These are phyloP conservation scores for Phenganax subtilis DNA, from an alignment of 92 coral and sea anemone genomes.

Conservation along the genomic window DNA sequence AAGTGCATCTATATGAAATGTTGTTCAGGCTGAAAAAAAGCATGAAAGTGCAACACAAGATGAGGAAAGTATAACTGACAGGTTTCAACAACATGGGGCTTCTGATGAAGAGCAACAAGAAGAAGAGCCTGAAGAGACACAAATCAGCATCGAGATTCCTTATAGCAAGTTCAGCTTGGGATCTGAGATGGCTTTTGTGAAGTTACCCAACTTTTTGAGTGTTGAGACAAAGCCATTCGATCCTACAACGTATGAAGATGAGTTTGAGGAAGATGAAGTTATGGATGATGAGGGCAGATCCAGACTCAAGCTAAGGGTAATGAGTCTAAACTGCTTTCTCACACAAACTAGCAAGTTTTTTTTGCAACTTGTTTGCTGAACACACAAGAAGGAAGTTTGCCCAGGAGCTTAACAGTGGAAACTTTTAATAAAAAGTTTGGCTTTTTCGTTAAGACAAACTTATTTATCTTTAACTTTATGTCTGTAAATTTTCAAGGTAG, in stretches of 20 bases:
- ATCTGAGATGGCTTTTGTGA: constrained; percentile 79
- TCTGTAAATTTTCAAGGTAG: constrained; percentile 56
- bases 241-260: constrained; percentile 79
- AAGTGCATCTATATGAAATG: too few species aligned
- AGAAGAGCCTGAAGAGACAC: constrained; percentile 77
- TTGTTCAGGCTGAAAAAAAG: constrained; percentile 33
- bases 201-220: constrained; percentile 92
- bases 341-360: too few species aligned
- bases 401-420: too few species aligned
- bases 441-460: neutral
- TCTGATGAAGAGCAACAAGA: constrained; percentile 46
- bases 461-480: neutral
- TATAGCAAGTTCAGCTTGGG: constrained; percentile 83
- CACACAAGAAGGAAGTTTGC: neutral
- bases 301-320: constrained; percentile 87
- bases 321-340: too few species aligned
- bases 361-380: too few species aligned
- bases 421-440: neutral
- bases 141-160: constrained; percentile 88
- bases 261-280: constrained; percentile 93
- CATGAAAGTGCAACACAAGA: constrained; percentile 40
- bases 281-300: constrained; percentile 97
- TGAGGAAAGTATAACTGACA: constrained; percentile 31
- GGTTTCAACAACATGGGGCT: constrained; percentile 16
- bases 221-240: constrained; percentile 95